Evolutionary conservation across 2,797 vertebrate species (phyloP).

Genomic region (Sebastes hubbsi): DNA sequence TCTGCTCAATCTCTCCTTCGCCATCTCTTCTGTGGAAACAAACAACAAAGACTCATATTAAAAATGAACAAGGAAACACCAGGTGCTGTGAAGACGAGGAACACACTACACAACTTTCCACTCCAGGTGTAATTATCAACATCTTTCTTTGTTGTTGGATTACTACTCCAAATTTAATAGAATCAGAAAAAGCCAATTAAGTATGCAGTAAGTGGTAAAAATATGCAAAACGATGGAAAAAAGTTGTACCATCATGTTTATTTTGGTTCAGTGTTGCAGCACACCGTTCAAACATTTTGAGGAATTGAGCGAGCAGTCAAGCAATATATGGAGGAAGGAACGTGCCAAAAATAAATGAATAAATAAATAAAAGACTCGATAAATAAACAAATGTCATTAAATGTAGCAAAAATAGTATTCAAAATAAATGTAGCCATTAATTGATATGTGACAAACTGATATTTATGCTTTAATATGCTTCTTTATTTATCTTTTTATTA

Average conservation of each 20-base stretch:
- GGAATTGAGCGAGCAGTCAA: not conserved
- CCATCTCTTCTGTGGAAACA: conserved; percentile 88
- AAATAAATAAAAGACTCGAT: too few relatives aligned
- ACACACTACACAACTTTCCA: not conserved
- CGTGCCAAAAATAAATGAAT: too few relatives aligned
- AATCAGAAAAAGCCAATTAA: not conserved
- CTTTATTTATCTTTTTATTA: too few relatives aligned
- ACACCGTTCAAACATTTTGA: not conserved
- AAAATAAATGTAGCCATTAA: too few relatives aligned
- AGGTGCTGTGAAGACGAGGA: not conserved
- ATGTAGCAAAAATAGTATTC: too few relatives aligned
- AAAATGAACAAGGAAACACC: not conserved
- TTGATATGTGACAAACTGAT: too few relatives aligned
- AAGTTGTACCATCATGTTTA: not conserved
- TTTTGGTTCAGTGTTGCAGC: not conserved
- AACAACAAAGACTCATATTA: conserved; percentile 1
- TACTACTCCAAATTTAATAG: not conserved
- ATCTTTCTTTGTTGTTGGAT: not conserved
- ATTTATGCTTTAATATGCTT: too few relatives aligned
- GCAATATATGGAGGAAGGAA: too few relatives aligned
- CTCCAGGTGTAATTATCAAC: not conserved
- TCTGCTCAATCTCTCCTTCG: conserved; percentile 88
- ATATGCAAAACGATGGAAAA: not conserved
- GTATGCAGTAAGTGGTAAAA: not conserved
- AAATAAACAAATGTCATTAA: too few relatives aligned